A percentile compares a stretch with the other conserved stretches of the same genome.
These are phyloP conservation scores for Patella caerulea DNA, from an alignment of 2,888 invertebrate species.

Conservation along the genomic window DNA sequence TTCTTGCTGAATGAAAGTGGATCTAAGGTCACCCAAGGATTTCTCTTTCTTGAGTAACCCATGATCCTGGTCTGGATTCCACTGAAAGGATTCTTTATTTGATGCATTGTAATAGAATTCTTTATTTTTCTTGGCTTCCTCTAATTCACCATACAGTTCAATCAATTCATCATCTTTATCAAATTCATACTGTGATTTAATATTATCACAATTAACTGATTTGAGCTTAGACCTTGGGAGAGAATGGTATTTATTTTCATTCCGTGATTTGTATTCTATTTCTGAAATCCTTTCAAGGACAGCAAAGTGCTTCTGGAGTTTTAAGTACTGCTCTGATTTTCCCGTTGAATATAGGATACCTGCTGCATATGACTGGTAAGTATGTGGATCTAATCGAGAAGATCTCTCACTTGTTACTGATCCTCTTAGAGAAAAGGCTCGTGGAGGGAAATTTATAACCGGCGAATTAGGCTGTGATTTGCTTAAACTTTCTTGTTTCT, in stretches of 20 bases:
- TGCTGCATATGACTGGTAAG: constrained; percentile 69
- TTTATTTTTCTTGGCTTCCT: constrained; percentile 84
- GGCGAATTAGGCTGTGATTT: constrained; percentile 3
- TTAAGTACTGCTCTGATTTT: constrained; percentile 85
- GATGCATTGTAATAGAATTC: constrained; percentile 87
- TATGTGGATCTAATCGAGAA: constrained; percentile 60
- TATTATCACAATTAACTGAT: neutral
- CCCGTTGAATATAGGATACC: constrained; percentile 77
- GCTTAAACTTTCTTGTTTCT: constrained; percentile 11
- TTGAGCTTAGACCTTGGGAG: neutral
- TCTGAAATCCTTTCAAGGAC: constrained; percentile 88
- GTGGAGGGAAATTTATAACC: constrained; percentile 25
- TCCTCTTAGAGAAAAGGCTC: constrained; percentile 37
- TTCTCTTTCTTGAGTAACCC: constrained; percentile 87
- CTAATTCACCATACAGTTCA: constrained; percentile 82
- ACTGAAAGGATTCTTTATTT: constrained; percentile 81
- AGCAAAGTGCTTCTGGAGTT: constrained; percentile 87
- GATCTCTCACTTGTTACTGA: constrained; percentile 63
- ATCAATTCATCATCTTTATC: constrained; percentile 80
- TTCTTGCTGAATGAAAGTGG: constrained; percentile 41
- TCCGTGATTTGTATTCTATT: constrained; percentile 46
- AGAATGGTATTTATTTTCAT: neutral
- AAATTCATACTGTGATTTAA: constrained; percentile 40
- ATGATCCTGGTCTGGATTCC: constrained; percentile 81
- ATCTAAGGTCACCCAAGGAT: constrained; percentile 86